These are phyloP conservation scores for Balaeniceps rex DNA, from an alignment of 2,113 vertebrate species.

Conservation along the genomic window DNA sequence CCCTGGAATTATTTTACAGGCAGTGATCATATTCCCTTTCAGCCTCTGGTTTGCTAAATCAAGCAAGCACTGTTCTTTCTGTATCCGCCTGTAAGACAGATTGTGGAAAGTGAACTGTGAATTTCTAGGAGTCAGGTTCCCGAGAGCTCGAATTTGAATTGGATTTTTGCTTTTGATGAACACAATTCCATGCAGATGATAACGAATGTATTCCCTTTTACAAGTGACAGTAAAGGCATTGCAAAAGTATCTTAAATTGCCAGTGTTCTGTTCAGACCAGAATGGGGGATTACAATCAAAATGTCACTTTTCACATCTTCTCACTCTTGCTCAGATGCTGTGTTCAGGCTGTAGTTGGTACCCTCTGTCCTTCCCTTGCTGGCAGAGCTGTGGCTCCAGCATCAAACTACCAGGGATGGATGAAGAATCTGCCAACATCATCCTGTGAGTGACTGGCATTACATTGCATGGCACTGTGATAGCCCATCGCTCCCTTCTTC, in stretches of 20 bases:
- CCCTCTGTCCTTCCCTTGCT: background rate
- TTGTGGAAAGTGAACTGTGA: conserved; percentile 10
- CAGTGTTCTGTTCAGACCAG: background rate
- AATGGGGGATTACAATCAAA: background rate
- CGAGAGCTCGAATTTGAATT: background rate
- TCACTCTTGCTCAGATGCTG: background rate
- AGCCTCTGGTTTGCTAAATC: background rate
- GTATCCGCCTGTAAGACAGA: background rate
- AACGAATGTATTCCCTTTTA: background rate
- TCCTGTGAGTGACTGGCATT: background rate
- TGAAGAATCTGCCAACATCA: background rate
- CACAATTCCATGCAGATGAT: background rate
- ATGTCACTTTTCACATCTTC: background rate
- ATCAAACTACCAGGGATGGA: background rate
- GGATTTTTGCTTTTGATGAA: background rate
- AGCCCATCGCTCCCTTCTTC: background rate
- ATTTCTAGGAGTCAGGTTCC: background rate
- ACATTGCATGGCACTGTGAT: rapidly evolving
- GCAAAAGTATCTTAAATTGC: background rate
- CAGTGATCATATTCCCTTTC: background rate
- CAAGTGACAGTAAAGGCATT: background rate
- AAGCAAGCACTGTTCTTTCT: background rate
- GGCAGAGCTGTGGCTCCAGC: background rate
- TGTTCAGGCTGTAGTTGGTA: background rate
- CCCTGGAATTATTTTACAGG: conserved; percentile 2